phyloP scores from a whole-genome alignment of 2,888 invertebrate genomes.

The Clistopyga incitator region DNA sequence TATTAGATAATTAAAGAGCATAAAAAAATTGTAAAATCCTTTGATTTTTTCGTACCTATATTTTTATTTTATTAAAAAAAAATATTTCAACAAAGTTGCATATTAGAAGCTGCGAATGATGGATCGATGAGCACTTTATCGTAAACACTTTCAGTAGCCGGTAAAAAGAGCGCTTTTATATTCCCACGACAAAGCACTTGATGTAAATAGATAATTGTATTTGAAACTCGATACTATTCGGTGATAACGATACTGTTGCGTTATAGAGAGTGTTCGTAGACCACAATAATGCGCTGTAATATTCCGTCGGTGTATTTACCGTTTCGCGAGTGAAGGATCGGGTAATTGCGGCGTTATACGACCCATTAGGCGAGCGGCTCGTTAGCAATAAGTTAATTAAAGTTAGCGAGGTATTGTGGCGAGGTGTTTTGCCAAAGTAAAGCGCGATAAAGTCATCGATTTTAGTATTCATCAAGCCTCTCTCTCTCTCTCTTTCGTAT shows the following conservation, averaged over 20 bases:
- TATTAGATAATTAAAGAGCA: too few species aligned
- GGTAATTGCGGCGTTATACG: slow-evolving; percentile 13
- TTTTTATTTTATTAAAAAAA: too few species aligned
- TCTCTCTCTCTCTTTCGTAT: neutral
- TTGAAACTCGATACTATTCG: slow-evolving; percentile 27
- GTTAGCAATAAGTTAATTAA: slow-evolving; percentile 37
- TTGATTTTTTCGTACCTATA: too few species aligned
- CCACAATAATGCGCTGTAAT: neutral
- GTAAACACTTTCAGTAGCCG: too few species aligned
- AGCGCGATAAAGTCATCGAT: slow-evolving; percentile 19
- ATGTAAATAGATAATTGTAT: slow-evolving; percentile 20
- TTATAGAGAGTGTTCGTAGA: neutral
- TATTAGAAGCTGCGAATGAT: too few species aligned
- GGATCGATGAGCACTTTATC: too few species aligned
- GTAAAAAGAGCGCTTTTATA: neutral
- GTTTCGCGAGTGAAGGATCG: slow-evolving; percentile 11
- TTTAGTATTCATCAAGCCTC: slow-evolving; percentile 18
- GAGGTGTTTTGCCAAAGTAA: neutral
- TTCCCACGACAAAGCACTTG: neutral
- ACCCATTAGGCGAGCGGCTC: slow-evolving; percentile 13
- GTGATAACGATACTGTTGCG: slow-evolving; percentile 10
- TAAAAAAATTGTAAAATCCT: too few species aligned
- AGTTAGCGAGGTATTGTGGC: slow-evolving; percentile 3
- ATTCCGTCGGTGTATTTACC: neutral
- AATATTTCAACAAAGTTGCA: too few species aligned